phyloP scores from a whole-genome alignment of 2,113 vertebrate species.

The Megaceryle maxima region DNA sequence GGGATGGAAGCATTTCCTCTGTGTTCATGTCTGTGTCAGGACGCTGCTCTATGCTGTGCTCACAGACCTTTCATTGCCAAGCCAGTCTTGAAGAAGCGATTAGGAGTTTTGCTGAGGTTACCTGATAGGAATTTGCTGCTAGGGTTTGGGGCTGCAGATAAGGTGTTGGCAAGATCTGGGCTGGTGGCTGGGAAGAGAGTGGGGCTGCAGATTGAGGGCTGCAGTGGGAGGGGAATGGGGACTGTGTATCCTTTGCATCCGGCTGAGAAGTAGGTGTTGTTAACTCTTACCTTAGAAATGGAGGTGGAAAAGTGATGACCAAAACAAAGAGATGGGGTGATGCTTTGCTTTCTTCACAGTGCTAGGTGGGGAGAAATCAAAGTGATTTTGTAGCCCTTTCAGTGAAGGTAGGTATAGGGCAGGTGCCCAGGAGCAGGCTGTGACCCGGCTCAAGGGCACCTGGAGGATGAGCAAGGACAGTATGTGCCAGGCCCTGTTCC shows the following conservation, averaged over 20 bases:
- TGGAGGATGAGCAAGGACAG: background rate
- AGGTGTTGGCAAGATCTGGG: background rate
- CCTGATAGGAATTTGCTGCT: background rate
- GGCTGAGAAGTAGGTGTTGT: background rate
- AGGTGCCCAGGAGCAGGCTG: background rate
- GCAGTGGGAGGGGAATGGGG: background rate
- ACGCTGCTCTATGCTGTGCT: background rate
- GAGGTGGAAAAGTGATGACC: background rate
- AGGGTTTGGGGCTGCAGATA: background rate
- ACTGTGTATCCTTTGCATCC: accelerated
- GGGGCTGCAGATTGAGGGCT: background rate
- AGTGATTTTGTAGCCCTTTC: background rate
- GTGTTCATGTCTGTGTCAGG: accelerated
- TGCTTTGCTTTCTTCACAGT: background rate
- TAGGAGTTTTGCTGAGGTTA: background rate
- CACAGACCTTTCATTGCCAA: background rate
- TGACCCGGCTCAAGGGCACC: accelerated
- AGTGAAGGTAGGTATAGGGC: background rate
- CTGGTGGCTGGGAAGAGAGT: background rate
- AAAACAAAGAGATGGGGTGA: background rate
- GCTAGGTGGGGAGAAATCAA: background rate
- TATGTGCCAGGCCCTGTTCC: background rate
- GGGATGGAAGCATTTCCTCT: background rate
- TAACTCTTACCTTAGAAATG: background rate
- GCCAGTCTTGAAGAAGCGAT: background rate